These are phyloP conservation scores for Cephus rjabovi DNA, from an alignment of 2,888 invertebrate species.

Conservation along the genomic window DNA sequence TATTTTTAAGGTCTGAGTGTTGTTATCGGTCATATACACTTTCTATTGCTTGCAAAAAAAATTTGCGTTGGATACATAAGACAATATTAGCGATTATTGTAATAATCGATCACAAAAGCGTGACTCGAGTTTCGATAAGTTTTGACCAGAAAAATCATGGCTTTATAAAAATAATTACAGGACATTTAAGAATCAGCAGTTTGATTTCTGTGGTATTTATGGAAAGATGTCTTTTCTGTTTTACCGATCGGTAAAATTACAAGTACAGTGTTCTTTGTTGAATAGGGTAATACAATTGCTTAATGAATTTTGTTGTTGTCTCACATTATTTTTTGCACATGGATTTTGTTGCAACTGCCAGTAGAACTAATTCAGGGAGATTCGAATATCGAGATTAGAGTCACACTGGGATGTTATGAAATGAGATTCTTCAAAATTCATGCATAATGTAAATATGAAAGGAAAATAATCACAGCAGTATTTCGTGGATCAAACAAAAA, in stretches of 20 bases:
- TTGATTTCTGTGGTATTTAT: not conserved
- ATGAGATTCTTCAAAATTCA: not conserved
- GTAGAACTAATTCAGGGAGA: not conserved
- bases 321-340: not conserved
- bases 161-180: not conserved
- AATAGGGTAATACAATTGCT: not conserved
- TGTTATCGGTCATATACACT: constrained; percentile 24
- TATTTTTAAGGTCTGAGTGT: constrained; percentile 27
- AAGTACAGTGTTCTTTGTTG: not conserved
- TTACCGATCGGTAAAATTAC: not conserved
- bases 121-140: not conserved
- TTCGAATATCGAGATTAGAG: not conserved
- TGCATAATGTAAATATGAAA: not conserved
- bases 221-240: not conserved
- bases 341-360: not conserved
- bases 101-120: not conserved
- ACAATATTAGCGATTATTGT: constrained; percentile 20
- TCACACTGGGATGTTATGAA: not conserved
- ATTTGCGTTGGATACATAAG: constrained; percentile 19
- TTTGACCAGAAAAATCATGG: not conserved
- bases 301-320: not conserved
- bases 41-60: constrained; percentile 28
- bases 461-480: not conserved
- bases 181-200: not conserved
- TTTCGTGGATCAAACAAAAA: not conserved